Evolutionary conservation across 2,113 vertebrate genomes (phyloP), one percentile per base, ranked within the genome.

Genomic region (Salvelinus sp.): DNA sequence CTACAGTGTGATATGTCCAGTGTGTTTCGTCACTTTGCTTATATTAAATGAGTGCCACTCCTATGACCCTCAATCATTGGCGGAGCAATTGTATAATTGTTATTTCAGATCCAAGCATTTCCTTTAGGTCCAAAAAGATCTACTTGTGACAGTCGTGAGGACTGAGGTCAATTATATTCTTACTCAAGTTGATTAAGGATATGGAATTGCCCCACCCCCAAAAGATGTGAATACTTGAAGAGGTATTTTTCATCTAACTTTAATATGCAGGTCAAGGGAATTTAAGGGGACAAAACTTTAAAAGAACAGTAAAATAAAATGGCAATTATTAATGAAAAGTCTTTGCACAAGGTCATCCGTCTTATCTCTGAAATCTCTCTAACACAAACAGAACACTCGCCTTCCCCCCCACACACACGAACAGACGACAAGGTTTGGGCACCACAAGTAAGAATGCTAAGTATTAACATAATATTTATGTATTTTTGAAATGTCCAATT

Each of bases 311-410:
- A 87, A 82, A 76, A 82, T 84, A 87, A 80, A 63, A 60, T 87
- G 84, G 81, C 89, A 90, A 90, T 90, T 90, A 91, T 91, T 88
- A 92, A 92, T 90, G 88, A 91, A 92, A 92, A 91, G 90, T 91
- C 91, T 89, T 88, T 84, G 83, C 81, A 88, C 69, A 62, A 79
- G 75, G 82, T 85, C 75, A 64, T 82, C 85, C 54, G 66, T 86
- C 77, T 90, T 72, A 87, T 76, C 83, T 78, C 81, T 80, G 79
- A 78, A 81, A 48, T 27, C 18, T 22, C 64, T 20, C 76, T 23
- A 27, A 78, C 27, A 82, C 20, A 76, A 76, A 83, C 70, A 79
- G 44, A 78, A 84, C 74, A 76, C 79, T 69, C 71, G 27, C 3
- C 62, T 69, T 73, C 84, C 77, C 82, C 86, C 86, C 72, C 83